Base-by-base conservation (phyloP, 2,113 vertebrate genomes). In the Pelusios castaneus region DNA sequence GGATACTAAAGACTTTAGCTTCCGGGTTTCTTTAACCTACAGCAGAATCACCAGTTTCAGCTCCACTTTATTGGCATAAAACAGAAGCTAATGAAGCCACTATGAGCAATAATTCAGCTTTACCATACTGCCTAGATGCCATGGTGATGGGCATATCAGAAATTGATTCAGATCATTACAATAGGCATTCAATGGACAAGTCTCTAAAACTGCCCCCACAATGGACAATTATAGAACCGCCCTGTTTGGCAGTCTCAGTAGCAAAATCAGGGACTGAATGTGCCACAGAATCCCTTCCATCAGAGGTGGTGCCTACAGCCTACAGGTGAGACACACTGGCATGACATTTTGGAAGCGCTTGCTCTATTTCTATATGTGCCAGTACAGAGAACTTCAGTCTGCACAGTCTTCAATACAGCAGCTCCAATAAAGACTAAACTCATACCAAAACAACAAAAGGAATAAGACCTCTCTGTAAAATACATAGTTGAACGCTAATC, bases 211-310 rank as follows among this genome's bases (percentile, higher is more conserved):
- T 31, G 25, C 47, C 78, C 34, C n/a, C 1, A 2, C 29, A 54
- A 89, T 60, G 49, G 34, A 43, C 24, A 47, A 8, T 24, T 25
- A 22, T 77, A 49, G 41, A 45, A 47, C 67, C 73, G 63, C 45
- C 84, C 25, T 79, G 51, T 43, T 47, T 17, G n/a, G 41, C 88
- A 55, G 10, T 38, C 47, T 34, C 38, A 2, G 6, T 34, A 24
- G n/a, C n/a, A 73, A 73, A 73, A 41, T 21, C 56, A 21, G 24
- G 85, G 58, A 60, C 22, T 12, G 7, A 27, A 10, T 10, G 16
- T 29, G 80, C 25, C 27, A 60, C 3, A 0, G 0, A 13, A 16
- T 31, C 11, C 17, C 76, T 4, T 29, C 84, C 60, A 52, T 70
- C 10, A 38, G 58, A 82, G 38, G 47, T 34, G 8, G 0, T 19